Percentiles rank a stretch among this genome's conserved stretches.
These are phyloP conservation scores for Eonycteris spelaea DNA, from an alignment of 2,113 vertebrate species.

Conservation along the genomic window DNA sequence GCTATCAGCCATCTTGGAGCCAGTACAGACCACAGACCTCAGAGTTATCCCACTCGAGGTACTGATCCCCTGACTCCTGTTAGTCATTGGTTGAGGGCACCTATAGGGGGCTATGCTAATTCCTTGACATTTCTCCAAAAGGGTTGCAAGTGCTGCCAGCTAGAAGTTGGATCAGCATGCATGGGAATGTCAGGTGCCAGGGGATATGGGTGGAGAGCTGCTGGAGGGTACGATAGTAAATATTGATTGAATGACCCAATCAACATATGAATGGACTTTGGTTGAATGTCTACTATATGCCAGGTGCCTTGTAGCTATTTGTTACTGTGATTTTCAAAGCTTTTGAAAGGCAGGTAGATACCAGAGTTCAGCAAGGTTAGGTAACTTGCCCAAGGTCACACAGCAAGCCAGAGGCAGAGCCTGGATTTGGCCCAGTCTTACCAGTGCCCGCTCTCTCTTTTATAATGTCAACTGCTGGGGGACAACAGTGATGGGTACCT, in stretches of 20 bases:
- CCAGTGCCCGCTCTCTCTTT: neutral
- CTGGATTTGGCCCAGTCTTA: neutral
- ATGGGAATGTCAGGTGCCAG: neutral
- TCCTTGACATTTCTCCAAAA: neutral
- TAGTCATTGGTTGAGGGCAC: neutral
- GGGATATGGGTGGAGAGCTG: neutral
- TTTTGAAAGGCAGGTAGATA: neutral
- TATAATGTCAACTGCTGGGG: neutral
- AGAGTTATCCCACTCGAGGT: neutral
- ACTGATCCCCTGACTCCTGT: neutral
- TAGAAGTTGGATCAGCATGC: no score
- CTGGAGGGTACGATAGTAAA: neutral
- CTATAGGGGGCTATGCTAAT: neutral
- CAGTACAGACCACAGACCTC: neutral
- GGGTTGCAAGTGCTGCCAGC: neutral
- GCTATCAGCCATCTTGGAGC: neutral
- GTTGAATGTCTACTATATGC: neutral
- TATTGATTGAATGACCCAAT: neutral
- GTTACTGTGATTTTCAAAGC: neutral
- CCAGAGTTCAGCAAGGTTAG: neutral
- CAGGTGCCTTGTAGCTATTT: neutral
- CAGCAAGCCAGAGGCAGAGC: neutral
- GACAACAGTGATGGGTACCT: no score
- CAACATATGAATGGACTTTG: neutral
- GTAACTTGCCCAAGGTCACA: neutral